phyloP scores from a whole-genome alignment of 2,888 invertebrate species.

The Trichogramma evanescens region DNA sequence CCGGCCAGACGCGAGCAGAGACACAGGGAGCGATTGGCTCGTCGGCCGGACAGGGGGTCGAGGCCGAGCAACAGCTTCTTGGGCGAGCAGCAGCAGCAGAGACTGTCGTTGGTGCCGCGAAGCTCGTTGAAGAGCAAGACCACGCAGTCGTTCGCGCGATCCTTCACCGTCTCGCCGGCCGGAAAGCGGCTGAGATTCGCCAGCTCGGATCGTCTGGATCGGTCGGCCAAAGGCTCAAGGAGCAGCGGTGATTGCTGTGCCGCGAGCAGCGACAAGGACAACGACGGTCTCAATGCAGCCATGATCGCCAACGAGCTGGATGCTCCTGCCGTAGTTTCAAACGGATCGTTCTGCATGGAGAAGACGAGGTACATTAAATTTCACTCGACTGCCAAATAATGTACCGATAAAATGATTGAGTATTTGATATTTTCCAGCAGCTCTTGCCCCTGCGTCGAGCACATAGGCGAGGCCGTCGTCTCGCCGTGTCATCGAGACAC shows the following conservation, averaged over 20 bases:
- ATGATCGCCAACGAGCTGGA: constrained; percentile 26
- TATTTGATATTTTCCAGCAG: constrained; percentile 51
- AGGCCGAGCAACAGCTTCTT: neutral
- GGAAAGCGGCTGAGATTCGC: constrained; percentile 71
- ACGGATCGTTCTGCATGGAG: constrained; percentile 33
- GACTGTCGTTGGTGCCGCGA: constrained; percentile 47
- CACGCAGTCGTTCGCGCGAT: constrained; percentile 49
- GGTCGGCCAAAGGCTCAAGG: constrained; percentile 36
- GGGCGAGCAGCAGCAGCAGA: neutral
- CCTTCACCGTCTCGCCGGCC: constrained; percentile 72
- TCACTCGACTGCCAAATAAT: neutral
- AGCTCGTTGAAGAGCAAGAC: constrained; percentile 66
- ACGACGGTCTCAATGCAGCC: too few species aligned
- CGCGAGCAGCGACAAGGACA: constrained; percentile 53
- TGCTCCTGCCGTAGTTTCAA: constrained; percentile 50
- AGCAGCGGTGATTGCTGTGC: constrained; percentile 35
- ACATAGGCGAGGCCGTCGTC: constrained; percentile 34
- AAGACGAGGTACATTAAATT: constrained; percentile 31
- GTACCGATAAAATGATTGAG: neutral
- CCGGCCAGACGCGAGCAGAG: constrained; percentile 54
- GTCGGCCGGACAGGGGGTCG: constrained; percentile 38
- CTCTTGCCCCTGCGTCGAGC: constrained; percentile 68
- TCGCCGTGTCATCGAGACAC: constrained; percentile 7
- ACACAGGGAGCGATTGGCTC: constrained; percentile 50
- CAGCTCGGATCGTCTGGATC: constrained; percentile 60